phyloP scores from a whole-genome alignment of 1,140 invertebrate species.

The Diploscapter pachys region DNA sequence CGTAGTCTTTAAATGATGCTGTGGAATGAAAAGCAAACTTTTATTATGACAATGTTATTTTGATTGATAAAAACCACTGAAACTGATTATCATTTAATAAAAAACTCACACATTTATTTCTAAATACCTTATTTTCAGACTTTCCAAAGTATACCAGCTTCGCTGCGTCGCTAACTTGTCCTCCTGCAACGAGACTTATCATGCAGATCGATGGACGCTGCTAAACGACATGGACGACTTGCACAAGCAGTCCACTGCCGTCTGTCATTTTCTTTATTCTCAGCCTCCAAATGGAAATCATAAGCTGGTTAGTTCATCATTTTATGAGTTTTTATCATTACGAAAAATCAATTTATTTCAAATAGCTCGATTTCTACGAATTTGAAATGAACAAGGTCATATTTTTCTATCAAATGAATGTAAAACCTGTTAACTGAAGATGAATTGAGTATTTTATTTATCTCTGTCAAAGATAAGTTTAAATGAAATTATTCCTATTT shows the following conservation, averaged over 20 bases:
- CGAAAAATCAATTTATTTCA: not conserved
- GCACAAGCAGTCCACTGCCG: slow-evolving; percentile 55
- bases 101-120: not conserved
- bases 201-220: slow-evolving; percentile 48
- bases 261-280: slow-evolving; percentile 55
- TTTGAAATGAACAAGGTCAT: too few relatives aligned
- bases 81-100: too few relatives aligned
- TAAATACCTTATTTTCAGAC: slow-evolving; percentile 11
- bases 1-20: not conserved
- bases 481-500: slow-evolving; percentile 22
- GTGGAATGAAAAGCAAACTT: not conserved
- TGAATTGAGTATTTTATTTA: not conserved
- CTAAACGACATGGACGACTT: slow-evolving; percentile 47
- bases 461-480: not conserved
- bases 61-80: not conserved
- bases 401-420: not conserved
- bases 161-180: slow-evolving; percentile 14
- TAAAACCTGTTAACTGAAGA: not conserved
- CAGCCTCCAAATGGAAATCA: slow-evolving; percentile 36
- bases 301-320: slow-evolving; percentile 3
- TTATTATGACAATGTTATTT: not conserved
- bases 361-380: too few relatives aligned
- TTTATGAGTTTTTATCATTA: not conserved
- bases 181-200: slow-evolving; percentile 8
- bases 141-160: slow-evolving; percentile 55